A percentile compares a stretch with the other conserved stretches of the same genome.
Evolutionary conservation across 2,797 vertebrate species (phyloP).

Genomic region (Dipus sagitta): DNA sequence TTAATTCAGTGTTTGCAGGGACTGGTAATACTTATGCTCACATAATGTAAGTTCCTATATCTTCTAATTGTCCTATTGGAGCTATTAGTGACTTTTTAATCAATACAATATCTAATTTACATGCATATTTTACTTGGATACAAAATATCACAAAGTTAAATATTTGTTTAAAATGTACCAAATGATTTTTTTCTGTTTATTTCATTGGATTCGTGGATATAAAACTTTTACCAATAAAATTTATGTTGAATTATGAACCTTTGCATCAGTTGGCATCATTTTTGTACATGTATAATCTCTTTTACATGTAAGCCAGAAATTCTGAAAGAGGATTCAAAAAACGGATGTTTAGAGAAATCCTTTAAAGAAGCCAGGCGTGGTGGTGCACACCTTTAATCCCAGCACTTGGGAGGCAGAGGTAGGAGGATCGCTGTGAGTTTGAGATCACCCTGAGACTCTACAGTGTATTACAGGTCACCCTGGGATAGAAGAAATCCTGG

Average conservation of each 20-base stretch:
- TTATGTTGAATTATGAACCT: background rate
- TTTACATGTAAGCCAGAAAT: background rate
- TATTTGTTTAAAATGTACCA: background rate
- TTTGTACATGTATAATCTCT: background rate
- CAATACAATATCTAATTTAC: background rate
- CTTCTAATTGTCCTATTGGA: background rate
- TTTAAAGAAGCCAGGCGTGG: background rate
- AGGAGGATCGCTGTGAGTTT: too few species aligned
- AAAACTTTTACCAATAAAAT: conserved; percentile 39
- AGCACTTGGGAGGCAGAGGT: too few species aligned
- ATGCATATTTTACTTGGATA: background rate
- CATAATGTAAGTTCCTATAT: background rate
- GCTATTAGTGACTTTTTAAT: background rate
- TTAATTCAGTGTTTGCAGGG: background rate
- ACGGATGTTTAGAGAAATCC: background rate
- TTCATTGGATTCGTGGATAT: background rate
- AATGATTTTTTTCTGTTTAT: background rate
- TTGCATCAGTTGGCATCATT: background rate
- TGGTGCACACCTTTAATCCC: too few species aligned
- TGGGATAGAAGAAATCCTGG: background rate
- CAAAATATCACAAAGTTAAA: background rate
- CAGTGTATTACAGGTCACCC: too few species aligned
- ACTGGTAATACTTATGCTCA: background rate
- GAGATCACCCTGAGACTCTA: too few species aligned
- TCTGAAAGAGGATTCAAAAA: background rate